A percentile compares a stretch with the other conserved stretches of the same genome.
Evolutionary conservation across 2,113 vertebrate species (phyloP).

Genomic region (Eretmochelys imbricata): DNA sequence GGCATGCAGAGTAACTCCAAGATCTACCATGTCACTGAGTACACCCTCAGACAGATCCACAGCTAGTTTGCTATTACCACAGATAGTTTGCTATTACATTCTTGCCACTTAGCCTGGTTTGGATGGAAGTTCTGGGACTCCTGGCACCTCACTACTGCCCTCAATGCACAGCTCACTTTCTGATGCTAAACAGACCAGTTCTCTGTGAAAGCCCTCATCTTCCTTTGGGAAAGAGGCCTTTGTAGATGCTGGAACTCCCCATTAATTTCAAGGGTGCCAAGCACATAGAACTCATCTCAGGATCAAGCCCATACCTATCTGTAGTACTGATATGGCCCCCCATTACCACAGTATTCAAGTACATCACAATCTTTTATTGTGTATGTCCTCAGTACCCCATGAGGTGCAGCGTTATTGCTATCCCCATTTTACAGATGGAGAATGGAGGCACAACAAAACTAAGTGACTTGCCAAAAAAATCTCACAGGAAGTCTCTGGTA

Average conservation of each 20-base stretch:
- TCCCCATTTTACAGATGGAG: not conserved
- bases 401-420: not conserved
- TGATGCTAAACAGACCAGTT: not conserved
- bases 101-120: not conserved
- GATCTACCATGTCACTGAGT: not conserved
- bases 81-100: not conserved
- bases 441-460: not conserved
- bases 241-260: not conserved
- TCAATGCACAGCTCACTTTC: not conserved
- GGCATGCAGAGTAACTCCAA: not conserved
- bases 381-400: rapidly evolving
- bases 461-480: not conserved
- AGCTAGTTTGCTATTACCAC: not conserved
- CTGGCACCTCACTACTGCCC: not conserved
- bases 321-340: not conserved
- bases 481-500: not conserved
- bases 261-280: not conserved
- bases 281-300: not conserved
- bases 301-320: not conserved
- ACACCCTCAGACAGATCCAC: conserved; percentile 6
- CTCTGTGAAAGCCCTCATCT: conserved; percentile 6
- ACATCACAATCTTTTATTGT: not conserved
- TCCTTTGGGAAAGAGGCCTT: not conserved
- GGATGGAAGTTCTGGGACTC: not conserved
- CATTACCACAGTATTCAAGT: not conserved